Evolutionary conservation across 2,888 invertebrate genomes (phyloP), one percentile per base, ranked within the genome.

Genomic region (Rhodophaea formosa): DNA sequence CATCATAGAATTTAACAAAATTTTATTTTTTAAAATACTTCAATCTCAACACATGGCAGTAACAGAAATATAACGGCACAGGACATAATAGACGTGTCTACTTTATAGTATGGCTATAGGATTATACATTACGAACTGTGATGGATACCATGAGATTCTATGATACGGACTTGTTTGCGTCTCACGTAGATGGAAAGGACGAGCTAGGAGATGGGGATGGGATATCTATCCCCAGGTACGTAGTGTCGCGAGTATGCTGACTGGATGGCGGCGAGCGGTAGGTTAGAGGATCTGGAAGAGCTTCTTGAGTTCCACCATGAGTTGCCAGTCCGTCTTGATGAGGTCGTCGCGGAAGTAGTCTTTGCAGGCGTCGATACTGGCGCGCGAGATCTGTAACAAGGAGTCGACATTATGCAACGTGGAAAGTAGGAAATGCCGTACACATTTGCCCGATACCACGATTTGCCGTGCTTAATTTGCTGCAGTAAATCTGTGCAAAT

Each of bases 311-410:
- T 99, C 99, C 60, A 99, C 96, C 96, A 99, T 98, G 64, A 99
- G 92, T 81, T 97, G 97, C 99, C 99, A 99, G 85, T 99, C 99
- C 67, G 96, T 95, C 92, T 99, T 99, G 78, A 96, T 92, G 74
- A 99, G 93, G 86, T 99, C 99, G 72, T 99, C 99, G 64, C 99
- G 94, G 95, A 99, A 99, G 91, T 99, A 98, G 74, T 99, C 97
- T 91, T 99, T 99, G 92, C 99, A 99, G 8, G 98, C 99, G 89
- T 99, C 99, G 80, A 99, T 99, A 65, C 98, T 98, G 80, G 98
- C 97, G 57, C 99, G 95, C 55, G 97, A 96, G 77, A 99, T 99
- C 98, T 99, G 94, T 8, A 84, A 86, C 78, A 84, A 83, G 39
- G 35, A 35, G n/a, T 6, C n/a, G 23, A 2, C 23, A 23, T 23